These are phyloP conservation scores for Melanogrammus aeglefinus DNA, from an alignment of 2,797 vertebrate species.

Conservation along the genomic window DNA sequence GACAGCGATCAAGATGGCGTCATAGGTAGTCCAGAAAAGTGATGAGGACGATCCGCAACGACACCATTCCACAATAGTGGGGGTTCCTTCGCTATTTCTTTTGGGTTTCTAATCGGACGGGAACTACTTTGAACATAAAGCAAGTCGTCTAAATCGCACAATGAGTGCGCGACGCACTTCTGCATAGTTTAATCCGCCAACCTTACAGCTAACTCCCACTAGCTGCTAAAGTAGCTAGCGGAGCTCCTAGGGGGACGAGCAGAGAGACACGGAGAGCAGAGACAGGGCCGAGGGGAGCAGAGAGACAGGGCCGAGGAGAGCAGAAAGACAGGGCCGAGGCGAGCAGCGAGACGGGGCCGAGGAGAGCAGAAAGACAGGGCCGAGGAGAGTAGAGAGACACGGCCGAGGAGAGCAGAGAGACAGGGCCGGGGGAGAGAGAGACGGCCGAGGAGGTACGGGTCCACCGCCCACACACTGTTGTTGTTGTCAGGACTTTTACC, in stretches of 20 bases:
- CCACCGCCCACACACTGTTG: constrained; percentile 6
- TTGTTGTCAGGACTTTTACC: constrained; percentile 31
- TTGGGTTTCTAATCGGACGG: not conserved
- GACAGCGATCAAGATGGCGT: constrained; percentile 77
- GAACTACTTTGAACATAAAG: constrained; percentile 4
- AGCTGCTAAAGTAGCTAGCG: constrained; percentile 39
- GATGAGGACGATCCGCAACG: not conserved
- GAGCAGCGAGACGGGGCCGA: too few species aligned
- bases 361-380: too few species aligned
- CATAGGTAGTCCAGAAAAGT: not conserved
- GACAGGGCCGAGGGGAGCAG: too few species aligned
- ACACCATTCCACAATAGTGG: not conserved
- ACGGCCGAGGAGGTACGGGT: not conserved
- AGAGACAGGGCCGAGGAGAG: too few species aligned
- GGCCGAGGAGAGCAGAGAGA: too few species aligned
- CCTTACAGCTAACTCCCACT: constrained; percentile 43
- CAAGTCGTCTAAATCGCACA: not conserved
- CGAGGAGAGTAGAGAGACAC: too few species aligned
- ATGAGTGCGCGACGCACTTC: not conserved
- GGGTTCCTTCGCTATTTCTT: not conserved
- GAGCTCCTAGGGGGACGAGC: constrained; percentile 53
- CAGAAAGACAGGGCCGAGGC: too few species aligned
- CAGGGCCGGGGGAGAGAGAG: constrained; percentile 48
- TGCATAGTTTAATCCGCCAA: constrained; percentile 16
- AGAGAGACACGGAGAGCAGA: constrained; percentile 33